Evolutionary conservation across 2,888 invertebrate species (phyloP).

Genomic region (Sminthurinus aureus): DNA sequence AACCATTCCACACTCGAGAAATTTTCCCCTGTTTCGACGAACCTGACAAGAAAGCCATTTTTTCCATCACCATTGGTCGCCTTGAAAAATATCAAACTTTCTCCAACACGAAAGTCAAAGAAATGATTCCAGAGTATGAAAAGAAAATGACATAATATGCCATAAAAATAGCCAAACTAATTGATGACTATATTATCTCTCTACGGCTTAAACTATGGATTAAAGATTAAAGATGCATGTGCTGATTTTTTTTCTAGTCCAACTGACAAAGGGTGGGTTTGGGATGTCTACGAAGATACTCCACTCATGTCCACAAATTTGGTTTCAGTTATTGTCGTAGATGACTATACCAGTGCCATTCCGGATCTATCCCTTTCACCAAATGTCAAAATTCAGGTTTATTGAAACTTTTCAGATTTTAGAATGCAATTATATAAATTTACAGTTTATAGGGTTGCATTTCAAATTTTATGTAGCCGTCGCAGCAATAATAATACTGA

Average conservation of each 20-base stretch:
- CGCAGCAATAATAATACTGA: too few species aligned
- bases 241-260: constrained; percentile 3
- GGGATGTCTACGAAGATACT: constrained; percentile 17
- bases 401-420: not conserved
- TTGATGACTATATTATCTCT: too few species aligned
- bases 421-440: too few species aligned
- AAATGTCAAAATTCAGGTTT: constrained; percentile 7
- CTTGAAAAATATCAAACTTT: constrained; percentile 65
- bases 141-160: too few species aligned
- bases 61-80: constrained; percentile 78
- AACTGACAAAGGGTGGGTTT: constrained; percentile 10
- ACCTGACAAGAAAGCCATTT: constrained; percentile 80
- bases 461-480: too few species aligned
- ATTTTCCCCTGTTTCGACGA: constrained; percentile 91
- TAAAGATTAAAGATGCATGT: too few species aligned
- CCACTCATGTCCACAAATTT: constrained; percentile 15
- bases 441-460: too few species aligned
- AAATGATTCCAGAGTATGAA: constrained; percentile 1
- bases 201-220: too few species aligned
- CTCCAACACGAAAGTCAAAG: constrained; percentile 22
- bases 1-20: constrained; percentile 25
- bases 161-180: too few species aligned
- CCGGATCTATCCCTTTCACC: not conserved
- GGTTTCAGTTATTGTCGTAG: constrained; percentile 12
- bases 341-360: constrained; percentile 6